Conservation (phyloP, 1,140 invertebrate species). For the Camponotus floridanus region DNA sequence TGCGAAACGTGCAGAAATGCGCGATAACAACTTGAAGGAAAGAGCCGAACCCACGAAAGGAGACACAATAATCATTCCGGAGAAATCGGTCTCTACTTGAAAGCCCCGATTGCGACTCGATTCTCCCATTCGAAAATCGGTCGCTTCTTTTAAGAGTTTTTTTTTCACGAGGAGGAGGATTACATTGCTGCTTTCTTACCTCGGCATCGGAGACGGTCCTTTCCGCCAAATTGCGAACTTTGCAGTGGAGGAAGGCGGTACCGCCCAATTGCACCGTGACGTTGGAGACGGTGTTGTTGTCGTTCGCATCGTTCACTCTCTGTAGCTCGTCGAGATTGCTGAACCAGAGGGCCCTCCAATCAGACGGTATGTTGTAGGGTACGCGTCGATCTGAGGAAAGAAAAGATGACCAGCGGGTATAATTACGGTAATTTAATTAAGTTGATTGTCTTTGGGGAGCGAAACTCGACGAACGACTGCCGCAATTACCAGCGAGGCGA, state of each 20-base stretch:
- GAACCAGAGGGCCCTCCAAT: constrained; percentile 88
- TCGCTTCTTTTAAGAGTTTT: constrained; percentile 15
- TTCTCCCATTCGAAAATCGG: constrained; percentile 43
- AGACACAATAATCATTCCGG: constrained; percentile 14
- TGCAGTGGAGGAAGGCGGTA: constrained; percentile 94
- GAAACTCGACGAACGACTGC: constrained; percentile 34
- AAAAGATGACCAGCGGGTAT: constrained; percentile 32
- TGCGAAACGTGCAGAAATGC: neutral
- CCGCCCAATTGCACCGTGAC: constrained; percentile 94
- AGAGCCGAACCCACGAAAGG: neutral
- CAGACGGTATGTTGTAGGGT: constrained; percentile 85
- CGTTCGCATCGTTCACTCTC: constrained; percentile 87
- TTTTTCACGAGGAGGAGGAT: neutral
- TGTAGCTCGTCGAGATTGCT: constrained; percentile 88
- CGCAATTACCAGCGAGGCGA: constrained; percentile 37
- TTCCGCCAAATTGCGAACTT: constrained; percentile 89
- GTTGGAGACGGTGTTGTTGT: constrained; percentile 91
- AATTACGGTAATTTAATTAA: constrained; percentile 56
- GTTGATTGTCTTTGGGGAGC: constrained; percentile 24
- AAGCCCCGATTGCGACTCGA: constrained; percentile 10
- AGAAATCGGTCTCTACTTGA: constrained; percentile 16
- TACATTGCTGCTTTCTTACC: constrained; percentile 75
- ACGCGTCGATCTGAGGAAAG: constrained; percentile 82
- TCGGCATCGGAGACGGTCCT: constrained; percentile 87
- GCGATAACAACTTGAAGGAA: neutral